Evolutionary conservation across 1,140 invertebrate genomes (phyloP).

Genomic region (Bombus waltoni): DNA sequence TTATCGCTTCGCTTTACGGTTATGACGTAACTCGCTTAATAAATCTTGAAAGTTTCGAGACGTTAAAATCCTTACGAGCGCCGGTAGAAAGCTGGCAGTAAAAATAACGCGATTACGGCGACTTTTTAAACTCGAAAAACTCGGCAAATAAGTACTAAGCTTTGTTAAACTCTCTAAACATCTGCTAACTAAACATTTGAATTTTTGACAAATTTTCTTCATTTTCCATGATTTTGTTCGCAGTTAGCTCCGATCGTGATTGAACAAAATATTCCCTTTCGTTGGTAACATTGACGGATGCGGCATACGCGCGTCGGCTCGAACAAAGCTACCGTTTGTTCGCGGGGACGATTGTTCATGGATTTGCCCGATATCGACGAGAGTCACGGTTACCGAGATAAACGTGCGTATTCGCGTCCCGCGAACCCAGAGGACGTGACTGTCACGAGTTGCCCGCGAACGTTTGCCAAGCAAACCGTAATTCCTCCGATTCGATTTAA

Average conservation of each 20-base stretch:
- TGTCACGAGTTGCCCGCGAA: neutral
- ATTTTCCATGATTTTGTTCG: too few species aligned
- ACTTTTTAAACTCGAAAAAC: neutral
- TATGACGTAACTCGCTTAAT: neutral
- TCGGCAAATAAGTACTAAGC: too few species aligned
- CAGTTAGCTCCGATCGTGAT: too few species aligned
- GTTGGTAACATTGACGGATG: neutral
- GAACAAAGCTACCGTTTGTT: too few species aligned
- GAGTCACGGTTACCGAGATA: neutral
- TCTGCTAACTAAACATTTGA: too few species aligned
- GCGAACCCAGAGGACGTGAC: neutral
- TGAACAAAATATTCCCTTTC: neutral
- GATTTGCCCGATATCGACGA: neutral
- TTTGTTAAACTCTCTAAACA: neutral
- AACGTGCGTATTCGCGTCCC: neutral
- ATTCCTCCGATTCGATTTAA: neutral
- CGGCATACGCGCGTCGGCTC: too few species aligned
- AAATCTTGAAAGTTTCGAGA: neutral
- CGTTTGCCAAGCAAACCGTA: neutral
- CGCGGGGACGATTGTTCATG: too few species aligned
- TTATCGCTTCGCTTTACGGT: too few species aligned
- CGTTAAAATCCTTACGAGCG: neutral
- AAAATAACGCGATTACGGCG: neutral
- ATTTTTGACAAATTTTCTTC: too few species aligned
- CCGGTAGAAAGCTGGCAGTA: slow-evolving; percentile 7